Evolutionary conservation across 2,888 invertebrate species (phyloP).

Genomic region (Lomographa bimaculata): DNA sequence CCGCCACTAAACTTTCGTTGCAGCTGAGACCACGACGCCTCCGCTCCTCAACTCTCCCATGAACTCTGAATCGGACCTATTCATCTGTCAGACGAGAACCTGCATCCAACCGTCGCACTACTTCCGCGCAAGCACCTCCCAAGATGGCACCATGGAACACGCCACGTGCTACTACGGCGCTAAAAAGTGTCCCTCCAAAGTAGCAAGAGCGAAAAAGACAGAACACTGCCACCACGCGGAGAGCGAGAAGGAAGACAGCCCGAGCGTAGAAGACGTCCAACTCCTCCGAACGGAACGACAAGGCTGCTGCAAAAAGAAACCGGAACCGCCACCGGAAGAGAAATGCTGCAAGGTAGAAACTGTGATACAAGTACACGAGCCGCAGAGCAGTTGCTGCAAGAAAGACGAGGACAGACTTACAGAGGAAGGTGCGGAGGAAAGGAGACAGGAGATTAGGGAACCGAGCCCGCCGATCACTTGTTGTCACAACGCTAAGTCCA

Average conservation of each 20-base stretch:
- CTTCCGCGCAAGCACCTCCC: constrained; percentile 59
- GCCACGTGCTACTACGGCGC: constrained; percentile 69
- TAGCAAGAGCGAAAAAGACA: constrained; percentile 57
- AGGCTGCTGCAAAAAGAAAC: constrained; percentile 62
- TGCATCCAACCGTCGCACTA: constrained; percentile 76
- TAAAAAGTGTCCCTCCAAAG: constrained; percentile 66
- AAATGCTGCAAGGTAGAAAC: constrained; percentile 42
- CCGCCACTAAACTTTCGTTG: no score
- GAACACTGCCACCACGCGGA: constrained; percentile 49
- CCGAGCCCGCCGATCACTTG: constrained; percentile 69
- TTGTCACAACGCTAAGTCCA: constrained; percentile 51
- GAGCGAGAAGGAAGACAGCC: constrained; percentile 63
- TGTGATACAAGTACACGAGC: constrained; percentile 31
- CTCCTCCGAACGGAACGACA: constrained; percentile 57
- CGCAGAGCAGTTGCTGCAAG: constrained; percentile 34
- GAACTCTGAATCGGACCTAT: constrained; percentile 66
- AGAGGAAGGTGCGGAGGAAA: constrained; percentile 25
- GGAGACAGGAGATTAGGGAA: constrained; percentile 48
- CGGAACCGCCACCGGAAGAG: constrained; percentile 52
- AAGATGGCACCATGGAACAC: constrained; percentile 44
- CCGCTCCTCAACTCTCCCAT: constrained; percentile 62
- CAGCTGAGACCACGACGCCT: constrained; percentile 72
- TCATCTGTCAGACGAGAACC: constrained; percentile 69
- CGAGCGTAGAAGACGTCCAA: constrained; percentile 65
- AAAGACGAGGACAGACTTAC: constrained; percentile 34